Conservation (phyloP, 2,888 invertebrate genomes). For the Thymelicus sylvestris region DNA sequence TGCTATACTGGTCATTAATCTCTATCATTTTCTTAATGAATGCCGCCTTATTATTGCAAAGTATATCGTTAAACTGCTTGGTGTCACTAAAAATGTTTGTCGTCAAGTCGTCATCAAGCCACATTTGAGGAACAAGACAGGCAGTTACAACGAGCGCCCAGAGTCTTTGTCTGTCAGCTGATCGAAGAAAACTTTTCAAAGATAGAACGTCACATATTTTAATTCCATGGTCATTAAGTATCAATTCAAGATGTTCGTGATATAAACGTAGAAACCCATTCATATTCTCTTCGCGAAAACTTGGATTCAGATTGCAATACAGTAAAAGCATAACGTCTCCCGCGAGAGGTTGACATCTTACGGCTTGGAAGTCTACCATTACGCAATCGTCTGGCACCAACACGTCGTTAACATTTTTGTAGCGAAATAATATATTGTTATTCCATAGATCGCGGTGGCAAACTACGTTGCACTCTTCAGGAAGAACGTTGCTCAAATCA, state of each 20-base stretch:
- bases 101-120: constrained; percentile 79
- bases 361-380: constrained; percentile 89
- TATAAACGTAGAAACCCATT: constrained; percentile 82
- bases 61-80: constrained; percentile 82
- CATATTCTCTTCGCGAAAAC: constrained; percentile 79
- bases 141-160: constrained; percentile 83
- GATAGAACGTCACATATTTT: constrained; percentile 67
- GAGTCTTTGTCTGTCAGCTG: constrained; percentile 76
- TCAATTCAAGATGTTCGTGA: constrained; percentile 73
- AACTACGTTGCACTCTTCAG: constrained; percentile 76
- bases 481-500: constrained; percentile 56
- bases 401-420: constrained; percentile 51
- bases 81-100: constrained; percentile 74
- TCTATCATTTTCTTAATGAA: constrained; percentile 84
- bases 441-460: constrained; percentile 87
- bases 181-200: constrained; percentile 69
- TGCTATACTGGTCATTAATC: constrained; percentile 74
- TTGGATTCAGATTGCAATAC: constrained; percentile 79
- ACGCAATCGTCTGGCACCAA: constrained; percentile 82
- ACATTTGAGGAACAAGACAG: constrained; percentile 81
- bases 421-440: constrained; percentile 86
- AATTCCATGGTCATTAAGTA: constrained; percentile 68
- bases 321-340: constrained; percentile 86
- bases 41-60: constrained; percentile 77
- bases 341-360: constrained; percentile 87